Conservation (phyloP, 2,888 invertebrate species). For the Steinernema hermaphroditum region DNA sequence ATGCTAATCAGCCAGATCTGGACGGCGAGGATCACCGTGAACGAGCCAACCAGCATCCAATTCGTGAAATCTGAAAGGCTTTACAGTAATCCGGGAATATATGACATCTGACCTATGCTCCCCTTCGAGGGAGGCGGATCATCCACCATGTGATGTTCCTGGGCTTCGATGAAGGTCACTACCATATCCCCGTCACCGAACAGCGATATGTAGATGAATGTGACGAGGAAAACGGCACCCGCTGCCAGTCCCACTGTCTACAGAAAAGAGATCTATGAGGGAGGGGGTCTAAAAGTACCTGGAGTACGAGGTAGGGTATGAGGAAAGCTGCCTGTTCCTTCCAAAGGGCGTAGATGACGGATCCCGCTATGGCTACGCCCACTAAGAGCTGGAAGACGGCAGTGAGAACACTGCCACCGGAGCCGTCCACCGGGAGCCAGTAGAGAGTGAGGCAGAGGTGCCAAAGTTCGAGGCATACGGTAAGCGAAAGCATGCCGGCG, state of each 20-base stretch:
- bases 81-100: no score
- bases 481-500: slow-evolving; percentile 53
- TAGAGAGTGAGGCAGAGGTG: slow-evolving; percentile 38
- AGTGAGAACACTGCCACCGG: slow-evolving; percentile 23
- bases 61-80: slow-evolving; percentile 46
- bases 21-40: slow-evolving; percentile 49
- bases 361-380: slow-evolving; percentile 45
- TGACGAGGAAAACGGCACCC: slow-evolving; percentile 52
- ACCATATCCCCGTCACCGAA: slow-evolving; percentile 42
- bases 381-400: slow-evolving; percentile 47
- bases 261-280: slow-evolving; percentile 16
- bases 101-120: background rate
- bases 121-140: background rate
- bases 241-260: slow-evolving; percentile 53
- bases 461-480: slow-evolving; percentile 56
- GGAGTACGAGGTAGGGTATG: slow-evolving; percentile 53
- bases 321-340: slow-evolving; percentile 50
- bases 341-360: slow-evolving; percentile 50
- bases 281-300: slow-evolving; percentile 36
- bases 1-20: slow-evolving; percentile 61
- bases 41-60: slow-evolving; percentile 52
- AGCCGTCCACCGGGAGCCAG: slow-evolving; percentile 19
- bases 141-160: slow-evolving; percentile 25
- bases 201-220: slow-evolving; percentile 53
- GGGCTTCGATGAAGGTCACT: slow-evolving; percentile 35